These are phyloP conservation scores for Etheostoma perlongum DNA, from an alignment of 2,797 vertebrate genomes.

Conservation along the genomic window DNA sequence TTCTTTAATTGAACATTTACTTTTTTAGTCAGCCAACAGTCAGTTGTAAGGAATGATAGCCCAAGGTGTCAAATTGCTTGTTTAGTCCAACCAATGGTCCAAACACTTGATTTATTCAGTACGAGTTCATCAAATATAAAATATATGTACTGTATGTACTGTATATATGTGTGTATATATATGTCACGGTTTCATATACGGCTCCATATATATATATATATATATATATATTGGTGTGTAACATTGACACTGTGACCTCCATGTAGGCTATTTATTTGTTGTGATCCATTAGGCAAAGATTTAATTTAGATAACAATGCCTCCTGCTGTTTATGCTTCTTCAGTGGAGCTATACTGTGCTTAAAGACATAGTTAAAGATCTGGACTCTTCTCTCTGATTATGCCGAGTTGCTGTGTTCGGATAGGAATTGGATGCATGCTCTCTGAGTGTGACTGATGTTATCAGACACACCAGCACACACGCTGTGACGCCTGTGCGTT, in stretches of 20 bases:
- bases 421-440: constrained; percentile 6
- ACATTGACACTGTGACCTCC: background rate
- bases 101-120: background rate
- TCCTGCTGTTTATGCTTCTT: background rate
- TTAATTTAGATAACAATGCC: background rate
- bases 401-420: background rate
- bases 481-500: background rate
- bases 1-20: background rate
- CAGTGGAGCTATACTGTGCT: background rate
- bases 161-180: too few species aligned
- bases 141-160: too few species aligned
- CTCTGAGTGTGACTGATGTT: constrained; percentile 35
- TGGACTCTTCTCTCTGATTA: background rate
- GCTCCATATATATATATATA: too few species aligned
- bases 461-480: constrained; percentile 34
- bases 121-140: background rate
- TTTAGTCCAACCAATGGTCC: background rate
- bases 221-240: too few species aligned
- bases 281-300: background rate
- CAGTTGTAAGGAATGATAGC: too few species aligned
- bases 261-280: background rate
- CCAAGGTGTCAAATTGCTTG: background rate
- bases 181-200: too few species aligned
- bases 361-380: background rate
- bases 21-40: background rate